Evolutionary conservation across 2,797 vertebrate genomes (phyloP), one percentile per base, ranked within the genome.

Genomic region (Ispidina lecontei): DNA sequence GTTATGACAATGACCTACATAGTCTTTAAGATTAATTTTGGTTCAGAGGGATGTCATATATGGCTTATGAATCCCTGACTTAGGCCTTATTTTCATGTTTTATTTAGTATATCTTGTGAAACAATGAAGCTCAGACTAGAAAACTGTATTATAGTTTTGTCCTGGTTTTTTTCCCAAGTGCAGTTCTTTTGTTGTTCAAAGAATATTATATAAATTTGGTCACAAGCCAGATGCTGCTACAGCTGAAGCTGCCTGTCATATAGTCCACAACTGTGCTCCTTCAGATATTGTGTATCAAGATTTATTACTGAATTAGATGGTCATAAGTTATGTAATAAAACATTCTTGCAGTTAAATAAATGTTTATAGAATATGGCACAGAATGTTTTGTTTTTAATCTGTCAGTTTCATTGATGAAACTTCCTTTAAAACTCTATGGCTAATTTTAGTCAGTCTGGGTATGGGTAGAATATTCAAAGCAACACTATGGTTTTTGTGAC

Each of bases 21-120:
- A 49, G 64, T 76, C 26, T 76, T 90, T 76, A 91, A 84, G 35
- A 84, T 72, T 84, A 51, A 68, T 89, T 93, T 91, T 87, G 10
- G 5, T 89, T 87, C 43, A 84, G 71, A 68, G 54, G 51, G 8
- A n/a, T 31, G 41, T 29, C 33, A 78, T 79, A 58, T 64, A 62
- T 62, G 71, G 46, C 37, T 87, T 91, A 59, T 35, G 47, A 14
- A 35, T 76, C 49, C 44, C 44, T 59, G n/a, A 81, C 47, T 67
- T 82, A 43, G 75, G 35, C 28, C 35, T 71, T 83, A 72, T 12
- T 52, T 79, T 46, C 20, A 52, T 63, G 33, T 70, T 93, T 92
- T 87, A 72, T 87, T 90, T 92, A 72, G 44, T 22, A 4, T 58
- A 29, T 14, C 46, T 83, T 62, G 17, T 73, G 9, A 39, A 90